These are phyloP conservation scores for rabbit (Oryctolagus cuniculus) DNA, from an alignment of 2,113 vertebrate genomes.

Conservation along the genomic window mOryCun1.1 NC_091439.1:10696001-10696500, in stretches of 20 bases:
- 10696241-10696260: not conserved
- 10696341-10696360: too few species aligned
- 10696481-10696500: not conserved
- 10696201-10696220: not conserved
- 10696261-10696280: too few species aligned
- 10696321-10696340: too few species aligned
- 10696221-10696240: not conserved
- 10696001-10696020: slow-evolving; percentile 92
- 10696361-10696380: too few species aligned
- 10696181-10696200: not conserved
- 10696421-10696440: not conserved
- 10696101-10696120: slow-evolving; percentile 93
- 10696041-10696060: slow-evolving; percentile 91
- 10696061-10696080: slow-evolving; percentile 91
- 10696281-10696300: too few species aligned
- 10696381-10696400: too few species aligned
- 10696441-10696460: not conserved
- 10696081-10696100: slow-evolving; percentile 91
- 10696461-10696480: not conserved
- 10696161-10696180: slow-evolving; percentile 73
- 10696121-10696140: slow-evolving; percentile 91
- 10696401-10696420: too few species aligned
- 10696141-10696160: slow-evolving; percentile 93
- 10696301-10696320: too few species aligned
- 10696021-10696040: slow-evolving; percentile 91